These are phyloP conservation scores for Sinohyriopsis cumingii DNA, from an alignment of 2,888 invertebrate species.

Conservation along the genomic window DNA sequence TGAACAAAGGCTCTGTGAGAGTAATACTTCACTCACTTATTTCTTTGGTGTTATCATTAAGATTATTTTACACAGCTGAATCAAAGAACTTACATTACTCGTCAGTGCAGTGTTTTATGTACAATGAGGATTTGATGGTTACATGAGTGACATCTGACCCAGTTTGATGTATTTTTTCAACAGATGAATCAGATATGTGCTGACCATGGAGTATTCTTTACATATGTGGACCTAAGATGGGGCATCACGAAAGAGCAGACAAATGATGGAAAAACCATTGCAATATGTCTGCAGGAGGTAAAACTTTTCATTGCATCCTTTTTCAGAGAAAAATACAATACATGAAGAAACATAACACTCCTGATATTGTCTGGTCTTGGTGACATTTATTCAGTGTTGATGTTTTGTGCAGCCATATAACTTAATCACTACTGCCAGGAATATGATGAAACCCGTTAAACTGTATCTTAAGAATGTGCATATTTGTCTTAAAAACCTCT, in stretches of 20 bases:
- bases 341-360: background rate
- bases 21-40: too few relatives aligned
- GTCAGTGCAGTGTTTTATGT: too few relatives aligned
- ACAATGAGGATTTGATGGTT: too few relatives aligned
- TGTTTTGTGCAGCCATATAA: background rate
- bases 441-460: too few relatives aligned
- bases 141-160: too few relatives aligned
- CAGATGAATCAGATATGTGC: conserved; percentile 56
- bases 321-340: background rate
- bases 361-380: background rate
- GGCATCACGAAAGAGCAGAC: conserved; percentile 60
- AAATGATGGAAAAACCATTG: conserved; percentile 57
- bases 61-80: too few relatives aligned
- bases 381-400: background rate
- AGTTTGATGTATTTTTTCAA: conserved; percentile 1
- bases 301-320: background rate
- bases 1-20: too few relatives aligned
- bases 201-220: conserved; percentile 58
- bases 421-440: too few relatives aligned
- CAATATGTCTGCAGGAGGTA: conserved; percentile 63
- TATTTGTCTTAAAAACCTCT: too few relatives aligned
- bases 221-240: conserved; percentile 62
- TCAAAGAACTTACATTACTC: too few relatives aligned
- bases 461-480: too few relatives aligned
- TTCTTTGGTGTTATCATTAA: too few relatives aligned